phyloP scores from a whole-genome alignment of 2,113 vertebrate genomes.

The Quiscalus mexicanus region DNA sequence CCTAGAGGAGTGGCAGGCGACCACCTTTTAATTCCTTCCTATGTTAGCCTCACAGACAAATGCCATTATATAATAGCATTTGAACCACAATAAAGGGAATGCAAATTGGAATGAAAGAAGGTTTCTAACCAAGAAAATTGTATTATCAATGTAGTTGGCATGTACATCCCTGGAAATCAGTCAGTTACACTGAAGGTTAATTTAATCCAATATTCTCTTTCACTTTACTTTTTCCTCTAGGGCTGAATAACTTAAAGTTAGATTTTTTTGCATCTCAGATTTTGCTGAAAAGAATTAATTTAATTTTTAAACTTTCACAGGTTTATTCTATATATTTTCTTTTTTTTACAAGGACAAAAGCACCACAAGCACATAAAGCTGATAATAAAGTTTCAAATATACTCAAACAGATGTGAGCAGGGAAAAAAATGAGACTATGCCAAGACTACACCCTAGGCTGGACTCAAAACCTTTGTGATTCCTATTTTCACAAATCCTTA shows the following conservation, averaged over 20 bases:
- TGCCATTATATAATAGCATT: not conserved
- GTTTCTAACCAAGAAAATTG: not conserved
- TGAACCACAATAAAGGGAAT: not conserved
- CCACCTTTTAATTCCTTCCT: conserved; percentile 18
- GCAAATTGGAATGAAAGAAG: not conserved
- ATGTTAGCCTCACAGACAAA: not conserved
- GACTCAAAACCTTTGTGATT: not conserved
- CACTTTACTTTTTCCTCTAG: not conserved
- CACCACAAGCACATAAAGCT: not conserved
- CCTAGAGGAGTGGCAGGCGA: not conserved
- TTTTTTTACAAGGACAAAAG: not conserved
- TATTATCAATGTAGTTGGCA: not conserved
- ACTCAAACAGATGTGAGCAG: not conserved
- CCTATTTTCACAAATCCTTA: not conserved
- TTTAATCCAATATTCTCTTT: conserved; percentile 20
- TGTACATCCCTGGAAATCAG: not conserved
- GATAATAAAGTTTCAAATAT: conserved; percentile 3
- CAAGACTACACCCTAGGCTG: not conserved
- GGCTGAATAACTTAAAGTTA: not conserved
- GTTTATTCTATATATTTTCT: not conserved
- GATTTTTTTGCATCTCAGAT: not conserved
- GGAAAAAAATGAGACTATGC: not conserved
- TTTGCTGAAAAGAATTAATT: not conserved
- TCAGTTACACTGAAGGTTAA: not conserved
- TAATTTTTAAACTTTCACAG: not conserved